Conservation (phyloP, 2,888 invertebrate species). For the Galerucella pusilla region DNA sequence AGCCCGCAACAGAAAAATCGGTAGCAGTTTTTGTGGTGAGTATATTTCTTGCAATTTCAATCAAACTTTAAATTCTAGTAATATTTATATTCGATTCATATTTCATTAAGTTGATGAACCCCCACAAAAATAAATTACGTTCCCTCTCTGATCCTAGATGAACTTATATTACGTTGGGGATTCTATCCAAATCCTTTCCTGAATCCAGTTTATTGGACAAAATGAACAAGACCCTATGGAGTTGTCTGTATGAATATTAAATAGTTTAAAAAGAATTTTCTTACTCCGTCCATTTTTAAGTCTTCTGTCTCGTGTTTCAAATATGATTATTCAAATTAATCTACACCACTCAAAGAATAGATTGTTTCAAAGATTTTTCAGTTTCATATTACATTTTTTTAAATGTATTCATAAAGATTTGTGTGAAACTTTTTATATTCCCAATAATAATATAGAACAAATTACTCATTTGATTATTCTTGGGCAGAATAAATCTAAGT, state of each 20-base stretch:
- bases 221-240: slow-evolving; percentile 38
- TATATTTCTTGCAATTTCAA: too few relatives aligned
- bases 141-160: slow-evolving; percentile 47
- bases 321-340: slow-evolving; percentile 1
- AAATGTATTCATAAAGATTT: too few relatives aligned
- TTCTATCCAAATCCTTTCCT: slow-evolving; percentile 43
- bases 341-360: not conserved
- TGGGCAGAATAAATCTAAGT: too few relatives aligned
- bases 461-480: too few relatives aligned
- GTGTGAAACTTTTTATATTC: too few relatives aligned
- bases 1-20: too few relatives aligned
- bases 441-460: too few relatives aligned
- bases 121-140: slow-evolving; percentile 12
- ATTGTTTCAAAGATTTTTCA: not conserved
- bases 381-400: too few relatives aligned
- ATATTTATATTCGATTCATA: too few relatives aligned
- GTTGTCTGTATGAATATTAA: slow-evolving; percentile 41
- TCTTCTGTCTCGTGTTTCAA: not conserved
- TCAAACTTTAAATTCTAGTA: too few relatives aligned
- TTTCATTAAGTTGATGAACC: not conserved
- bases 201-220: slow-evolving; percentile 41
- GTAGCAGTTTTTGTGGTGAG: too few relatives aligned
- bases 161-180: slow-evolving; percentile 52
- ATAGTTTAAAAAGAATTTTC: slow-evolving; percentile 11
- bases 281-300: not conserved